Evolutionary conservation across 2,888 invertebrate genomes (phyloP).

Genomic region (Hydraecia micacea): DNA sequence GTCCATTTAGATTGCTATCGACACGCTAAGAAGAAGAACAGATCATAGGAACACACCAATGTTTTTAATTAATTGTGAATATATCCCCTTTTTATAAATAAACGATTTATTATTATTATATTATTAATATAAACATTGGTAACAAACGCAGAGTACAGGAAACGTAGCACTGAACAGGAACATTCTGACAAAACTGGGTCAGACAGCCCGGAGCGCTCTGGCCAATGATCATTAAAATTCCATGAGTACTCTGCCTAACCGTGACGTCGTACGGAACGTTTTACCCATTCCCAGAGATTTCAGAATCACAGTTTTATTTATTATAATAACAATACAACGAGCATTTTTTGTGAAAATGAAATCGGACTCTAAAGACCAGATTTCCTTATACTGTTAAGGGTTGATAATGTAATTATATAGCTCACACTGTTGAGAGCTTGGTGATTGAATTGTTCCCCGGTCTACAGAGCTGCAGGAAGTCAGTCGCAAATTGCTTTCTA

Average conservation of each 20-base stretch:
- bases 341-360: neutral
- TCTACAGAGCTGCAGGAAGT: neutral
- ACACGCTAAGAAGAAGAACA: too few relatives aligned
- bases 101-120: too few relatives aligned
- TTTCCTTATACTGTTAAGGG: neutral
- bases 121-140: slow-evolving; percentile 24
- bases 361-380: neutral
- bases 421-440: neutral
- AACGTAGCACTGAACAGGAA: slow-evolving; percentile 11
- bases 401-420: neutral
- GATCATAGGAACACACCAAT: neutral
- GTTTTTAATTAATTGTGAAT: too few relatives aligned
- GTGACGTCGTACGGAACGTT: slow-evolving; percentile 36
- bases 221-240: slow-evolving; percentile 64
- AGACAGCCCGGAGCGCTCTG: slow-evolving; percentile 45
- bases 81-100: too few relatives aligned
- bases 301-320: slow-evolving; percentile 26
- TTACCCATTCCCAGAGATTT: slow-evolving; percentile 28
- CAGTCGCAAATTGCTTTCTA: neutral
- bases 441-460: neutral
- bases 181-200: slow-evolving; percentile 61
- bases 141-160: slow-evolving; percentile 41
- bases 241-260: slow-evolving; percentile 46
- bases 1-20: too few relatives aligned
- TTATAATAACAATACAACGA: slow-evolving; percentile 9